Base-by-base conservation (phyloP, 2,888 invertebrate species). In the Hololepta plana region DNA sequence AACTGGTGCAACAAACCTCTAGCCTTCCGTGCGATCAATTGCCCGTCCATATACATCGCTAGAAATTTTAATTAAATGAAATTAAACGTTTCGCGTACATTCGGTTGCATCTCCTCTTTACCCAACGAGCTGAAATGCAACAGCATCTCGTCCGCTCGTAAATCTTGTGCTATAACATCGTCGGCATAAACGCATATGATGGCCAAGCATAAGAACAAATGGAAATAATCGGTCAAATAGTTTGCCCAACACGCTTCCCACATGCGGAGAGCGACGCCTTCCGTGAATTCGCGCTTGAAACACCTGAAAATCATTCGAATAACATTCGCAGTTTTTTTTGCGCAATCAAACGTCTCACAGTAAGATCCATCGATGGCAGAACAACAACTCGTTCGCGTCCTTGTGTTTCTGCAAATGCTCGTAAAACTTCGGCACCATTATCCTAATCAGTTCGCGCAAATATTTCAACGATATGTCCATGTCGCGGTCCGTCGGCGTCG, bases 211-310 rank as follows among this genome's bases (percentile, higher is more conserved):
- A 95, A 64, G 56, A 95, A 95, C 43, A 95, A 60, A 48, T 95
- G 91, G 59, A 95, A 95, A 53, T 90, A 90, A 51, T 90, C 87
- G 0, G 93, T 93, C 46, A 90, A 71, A 53, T 88, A 91, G 57
- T 88, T 88, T 1, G 90, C 80, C 95, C 95, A 95, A 56, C 93
- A 95, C 3, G 90, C 81, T 57, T 93, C 88, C 90, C 90, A 91
- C 77, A 91, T 88, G 15, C 77, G 64, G 22, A 90, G 64, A 0
- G 87, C 87, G 17, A 84, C 80, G 8, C 73, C 71, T 49, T 88
- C 87, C 1, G 81, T 76, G 47, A 91, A 91, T 54, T 91, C 90
- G 1, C 90, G 64, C 44, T 87, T 85, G 57, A 93, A 87, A 51
- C 91, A 88, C 33, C 77, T 79, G 50, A n/a, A 56, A 54, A 10